Conservation (phyloP, 1,140 invertebrate genomes). For the Papilio dardanus region DNA sequence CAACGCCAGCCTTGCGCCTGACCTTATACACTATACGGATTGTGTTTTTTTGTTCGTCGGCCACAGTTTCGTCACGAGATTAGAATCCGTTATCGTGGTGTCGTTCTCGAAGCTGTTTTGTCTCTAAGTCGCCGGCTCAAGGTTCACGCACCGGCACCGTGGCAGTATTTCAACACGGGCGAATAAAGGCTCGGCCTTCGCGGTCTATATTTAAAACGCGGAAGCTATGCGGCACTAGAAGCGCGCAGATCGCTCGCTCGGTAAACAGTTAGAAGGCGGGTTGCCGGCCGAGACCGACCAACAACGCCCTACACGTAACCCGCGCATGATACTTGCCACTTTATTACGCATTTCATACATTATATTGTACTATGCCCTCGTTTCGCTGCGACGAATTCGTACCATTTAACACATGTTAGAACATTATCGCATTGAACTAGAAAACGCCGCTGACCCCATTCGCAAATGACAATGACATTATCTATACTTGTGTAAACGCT, state of each 20-base stretch:
- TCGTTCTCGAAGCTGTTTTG: constrained; percentile 41
- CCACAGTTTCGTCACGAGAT: constrained; percentile 34
- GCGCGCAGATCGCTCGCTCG: constrained; percentile 64
- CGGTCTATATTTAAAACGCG: constrained; percentile 79
- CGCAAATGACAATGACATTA: constrained; percentile 28
- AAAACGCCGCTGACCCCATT: constrained; percentile 33
- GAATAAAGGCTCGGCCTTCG: constrained; percentile 74
- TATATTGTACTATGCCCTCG: constrained; percentile 54
- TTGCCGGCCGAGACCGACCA: constrained; percentile 42
- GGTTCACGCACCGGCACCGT: constrained; percentile 54
- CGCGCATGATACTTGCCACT: constrained; percentile 44
- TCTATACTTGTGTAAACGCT: not conserved
- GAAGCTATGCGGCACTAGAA: constrained; percentile 77
- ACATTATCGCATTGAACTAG: constrained; percentile 35
- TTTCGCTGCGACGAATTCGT: constrained; percentile 41
- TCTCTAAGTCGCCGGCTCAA: constrained; percentile 51
- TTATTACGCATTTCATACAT: constrained; percentile 43
- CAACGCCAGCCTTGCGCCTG: constrained; percentile 24
- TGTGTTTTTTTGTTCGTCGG: constrained; percentile 27
- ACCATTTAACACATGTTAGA: constrained; percentile 31
- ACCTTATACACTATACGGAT: constrained; percentile 25
- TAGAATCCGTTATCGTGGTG: constrained; percentile 31
- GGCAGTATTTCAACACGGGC: constrained; percentile 61
- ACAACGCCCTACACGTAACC: constrained; percentile 45
- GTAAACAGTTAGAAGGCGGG: constrained; percentile 70